Percentiles rank a stretch among this genome's conserved stretches.
These are phyloP conservation scores for Onychostoma macrolepis DNA, from an alignment of 2,113 vertebrate genomes.

Conservation along the genomic window DNA sequence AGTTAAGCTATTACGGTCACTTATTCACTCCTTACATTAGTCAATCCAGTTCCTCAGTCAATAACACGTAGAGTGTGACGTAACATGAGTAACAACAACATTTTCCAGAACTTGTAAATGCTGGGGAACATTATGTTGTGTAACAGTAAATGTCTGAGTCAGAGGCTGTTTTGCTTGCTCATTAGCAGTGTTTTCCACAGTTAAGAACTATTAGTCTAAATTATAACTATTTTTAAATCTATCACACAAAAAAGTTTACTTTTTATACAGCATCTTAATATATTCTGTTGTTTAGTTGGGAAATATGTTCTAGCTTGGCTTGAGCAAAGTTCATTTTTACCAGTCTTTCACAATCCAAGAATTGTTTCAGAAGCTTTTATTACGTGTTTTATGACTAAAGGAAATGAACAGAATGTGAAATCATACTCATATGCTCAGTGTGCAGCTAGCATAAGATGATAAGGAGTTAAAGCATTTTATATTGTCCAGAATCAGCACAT, in stretches of 20 bases:
- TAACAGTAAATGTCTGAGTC: constrained; percentile 3
- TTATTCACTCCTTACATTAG: constrained; percentile 7
- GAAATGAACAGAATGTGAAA: not conserved
- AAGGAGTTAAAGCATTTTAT: not conserved
- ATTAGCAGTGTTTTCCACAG: not conserved
- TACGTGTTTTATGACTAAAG: not conserved
- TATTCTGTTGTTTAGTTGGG: not conserved
- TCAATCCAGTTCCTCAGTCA: not conserved
- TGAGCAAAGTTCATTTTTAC: not conserved
- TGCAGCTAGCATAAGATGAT: not conserved
- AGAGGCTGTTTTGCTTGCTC: not conserved
- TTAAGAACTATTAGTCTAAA: not conserved
- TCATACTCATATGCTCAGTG: not conserved
- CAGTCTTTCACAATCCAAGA: not conserved
- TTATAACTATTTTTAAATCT: not conserved
- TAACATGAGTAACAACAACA: not conserved
- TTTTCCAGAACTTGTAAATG: constrained; percentile 14
- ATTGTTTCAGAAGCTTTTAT: not conserved
- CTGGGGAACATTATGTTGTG: constrained; percentile 6
- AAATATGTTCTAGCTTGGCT: not conserved
- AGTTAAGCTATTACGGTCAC: not conserved
- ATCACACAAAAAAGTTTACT: not conserved
- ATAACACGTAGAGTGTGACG: not conserved
- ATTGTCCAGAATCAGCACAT: not conserved
- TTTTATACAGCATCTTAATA: not conserved